Evolutionary conservation across 2,113 vertebrate species (phyloP).

Genomic region (Ophthalmolycus amberensis): DNA sequence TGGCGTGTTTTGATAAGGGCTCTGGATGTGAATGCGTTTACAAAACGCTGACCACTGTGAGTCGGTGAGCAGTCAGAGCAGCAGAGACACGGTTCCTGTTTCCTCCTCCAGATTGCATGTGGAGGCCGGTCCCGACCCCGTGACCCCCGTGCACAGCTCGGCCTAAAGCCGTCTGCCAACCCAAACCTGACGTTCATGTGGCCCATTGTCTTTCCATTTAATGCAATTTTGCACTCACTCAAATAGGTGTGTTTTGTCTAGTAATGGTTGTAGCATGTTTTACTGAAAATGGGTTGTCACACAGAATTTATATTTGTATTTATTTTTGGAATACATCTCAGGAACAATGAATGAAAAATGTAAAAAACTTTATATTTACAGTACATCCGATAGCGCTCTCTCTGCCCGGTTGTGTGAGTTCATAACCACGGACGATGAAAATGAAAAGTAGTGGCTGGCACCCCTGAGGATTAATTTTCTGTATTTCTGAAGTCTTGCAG

Average conservation of each 20-base stretch:
- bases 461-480: neutral
- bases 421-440: conserved; percentile 19
- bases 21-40: conserved; percentile 63
- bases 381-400: conserved; percentile 2
- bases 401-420: conserved; percentile 4
- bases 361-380: neutral
- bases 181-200: conserved; percentile 4
- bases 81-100: conserved; percentile 62
- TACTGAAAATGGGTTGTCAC: conserved; percentile 10
- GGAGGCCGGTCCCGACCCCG: conserved; percentile 19
- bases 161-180: conserved; percentile 36
- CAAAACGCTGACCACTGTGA: conserved; percentile 70
- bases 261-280: conserved; percentile 12
- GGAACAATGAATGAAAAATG: conserved; percentile 20
- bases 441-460: conserved; percentile 10
- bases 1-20: conserved; percentile 66
- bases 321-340: conserved; percentile 51
- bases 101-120: conserved; percentile 60
- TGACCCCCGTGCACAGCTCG: conserved; percentile 15
- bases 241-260: conserved; percentile 3
- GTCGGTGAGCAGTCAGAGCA: conserved; percentile 51
- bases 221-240: neutral
- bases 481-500: conserved; percentile 19
- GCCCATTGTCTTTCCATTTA: conserved; percentile 16
- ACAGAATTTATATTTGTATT: conserved; percentile 55